Base-by-base conservation (phyloP, 1,140 invertebrate species). In the Pseudomyrmex flavicornis region DNA sequence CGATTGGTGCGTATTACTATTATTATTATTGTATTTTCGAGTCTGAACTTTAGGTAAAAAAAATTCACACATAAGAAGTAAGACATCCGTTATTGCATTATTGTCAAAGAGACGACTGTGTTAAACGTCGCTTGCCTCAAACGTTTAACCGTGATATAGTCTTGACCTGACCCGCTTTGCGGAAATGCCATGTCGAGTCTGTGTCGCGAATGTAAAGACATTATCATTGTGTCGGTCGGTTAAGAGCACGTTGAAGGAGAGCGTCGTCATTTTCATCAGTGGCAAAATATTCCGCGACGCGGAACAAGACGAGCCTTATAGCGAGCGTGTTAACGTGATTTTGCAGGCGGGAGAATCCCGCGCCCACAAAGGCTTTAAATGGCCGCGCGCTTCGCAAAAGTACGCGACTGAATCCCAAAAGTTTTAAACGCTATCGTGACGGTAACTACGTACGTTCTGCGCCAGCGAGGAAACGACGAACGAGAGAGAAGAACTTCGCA, bases 391-490 rank as follows among this genome's bases (percentile, higher is more conserved):
- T 13, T 20, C 56, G 76, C 48, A 61, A 82, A 73, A 26, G 17
- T 20, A 63, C 54, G 12, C 63, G 54, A 79, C 48, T 61, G 66
- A 75, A 84, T 75, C 73, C 69, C 50, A n/a, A 87, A 87, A 87
- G 82, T 88, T 86, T 84, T 75, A 66, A 84, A 70, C 44, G 73
- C 85, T 52, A 69, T 54, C 50, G 48, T 13, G 54, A 80, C 76
- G 20, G 52, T 50, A 69, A 58, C 56, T 20, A 50, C 72, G 70
- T 70, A 46, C 65, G 63, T 58, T 69, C n/a, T 8, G 35, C 26
- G 69, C 56, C 22, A 44, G 54, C 20, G 70, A 54, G 58, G 59
- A 65, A 46, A 13, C 58, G 50, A 13, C 58, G 46, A 35, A 35
- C 5, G 35, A 35, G 35, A 26, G 35, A 26, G 35, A 26, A 52